Base-by-base conservation (phyloP, 2,888 invertebrate species). In the Trichogramma evanescens region DNA sequence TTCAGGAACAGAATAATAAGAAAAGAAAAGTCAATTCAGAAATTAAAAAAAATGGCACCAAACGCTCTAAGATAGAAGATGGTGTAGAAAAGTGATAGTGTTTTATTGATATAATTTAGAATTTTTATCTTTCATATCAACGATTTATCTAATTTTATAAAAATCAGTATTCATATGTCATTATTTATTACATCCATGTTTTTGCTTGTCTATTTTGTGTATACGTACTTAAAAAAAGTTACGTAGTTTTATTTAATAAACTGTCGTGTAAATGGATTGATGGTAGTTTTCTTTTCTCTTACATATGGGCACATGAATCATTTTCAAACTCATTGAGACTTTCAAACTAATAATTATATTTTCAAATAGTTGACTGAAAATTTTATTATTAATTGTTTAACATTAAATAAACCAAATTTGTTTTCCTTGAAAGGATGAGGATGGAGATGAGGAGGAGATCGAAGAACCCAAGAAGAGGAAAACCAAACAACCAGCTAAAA, bases 381-480 rank as follows among this genome's bases (percentile, higher is more conserved):
- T 41, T 60, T 52, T 54, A 46, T n/a, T 42, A 51, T 38, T 38
- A 55, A 45, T 49, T 53, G 6, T 44, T 51, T 40, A 41, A 46
- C 39, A 26, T 44, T 54, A n/a, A 9, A 39, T 50, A 41, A 43
- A 40, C 5, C 45, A 49, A 51, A n/a, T 26, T 40, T 44, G 2
- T 6, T 52, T n/a, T 55, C 48, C 5, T 41, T 26, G 40, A 50
- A 51, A 60, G 6, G 49, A 44, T 48, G 38, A 87, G 79, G 86
- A 86, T 62, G 88, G 88, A 63, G 87, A 87, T 58, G 87, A 88
- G 38, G 89, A 89, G 65, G 89, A 89, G 26, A 26, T 26, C 38
- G 88, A 87, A 48, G 87, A 88, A 78, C 88, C 89, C 70, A 89
- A 90, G 80, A 87, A 86, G 79, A 90, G 90, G 80, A 87, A 88